phyloP scores from a whole-genome alignment of 2,113 vertebrate genomes.

The Ailurus styani region DNA sequence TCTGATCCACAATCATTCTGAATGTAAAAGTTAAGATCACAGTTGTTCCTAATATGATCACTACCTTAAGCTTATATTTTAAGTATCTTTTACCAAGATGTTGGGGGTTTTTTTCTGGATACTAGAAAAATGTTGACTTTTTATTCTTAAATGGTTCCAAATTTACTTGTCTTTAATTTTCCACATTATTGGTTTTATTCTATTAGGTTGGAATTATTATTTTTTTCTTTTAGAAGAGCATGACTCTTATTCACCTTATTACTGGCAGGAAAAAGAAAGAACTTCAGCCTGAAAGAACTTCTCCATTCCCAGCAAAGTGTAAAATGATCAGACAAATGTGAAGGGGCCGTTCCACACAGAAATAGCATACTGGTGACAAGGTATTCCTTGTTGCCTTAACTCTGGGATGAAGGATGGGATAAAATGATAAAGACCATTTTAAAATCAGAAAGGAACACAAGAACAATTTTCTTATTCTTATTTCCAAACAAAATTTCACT shows the following conservation, averaged over 20 bases:
- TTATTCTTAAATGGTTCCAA: background rate
- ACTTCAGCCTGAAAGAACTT: background rate
- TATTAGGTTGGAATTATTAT: background rate
- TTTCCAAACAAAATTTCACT: background rate
- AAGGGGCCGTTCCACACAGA: background rate
- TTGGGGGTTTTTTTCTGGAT: background rate
- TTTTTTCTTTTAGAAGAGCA: background rate
- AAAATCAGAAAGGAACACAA: background rate
- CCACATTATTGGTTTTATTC: background rate
- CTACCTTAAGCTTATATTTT: background rate
- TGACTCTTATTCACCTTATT: slow-evolving; percentile 2
- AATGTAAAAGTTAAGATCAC: background rate
- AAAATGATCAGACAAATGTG: background rate
- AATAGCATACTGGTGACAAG: background rate
- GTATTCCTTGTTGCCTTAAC: background rate
- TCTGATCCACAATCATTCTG: background rate
- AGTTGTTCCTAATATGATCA: background rate
- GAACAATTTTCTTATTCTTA: background rate
- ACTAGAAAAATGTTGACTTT: background rate
- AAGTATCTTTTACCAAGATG: background rate
- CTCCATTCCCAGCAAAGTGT: background rate
- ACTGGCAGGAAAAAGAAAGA: background rate
- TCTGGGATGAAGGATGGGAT: background rate
- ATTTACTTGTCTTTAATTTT: background rate
- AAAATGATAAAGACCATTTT: background rate